These are phyloP conservation scores for Paramormyrops hopkinsi DNA, from an alignment of 2,797 vertebrate species.

Conservation along the genomic window DNA sequence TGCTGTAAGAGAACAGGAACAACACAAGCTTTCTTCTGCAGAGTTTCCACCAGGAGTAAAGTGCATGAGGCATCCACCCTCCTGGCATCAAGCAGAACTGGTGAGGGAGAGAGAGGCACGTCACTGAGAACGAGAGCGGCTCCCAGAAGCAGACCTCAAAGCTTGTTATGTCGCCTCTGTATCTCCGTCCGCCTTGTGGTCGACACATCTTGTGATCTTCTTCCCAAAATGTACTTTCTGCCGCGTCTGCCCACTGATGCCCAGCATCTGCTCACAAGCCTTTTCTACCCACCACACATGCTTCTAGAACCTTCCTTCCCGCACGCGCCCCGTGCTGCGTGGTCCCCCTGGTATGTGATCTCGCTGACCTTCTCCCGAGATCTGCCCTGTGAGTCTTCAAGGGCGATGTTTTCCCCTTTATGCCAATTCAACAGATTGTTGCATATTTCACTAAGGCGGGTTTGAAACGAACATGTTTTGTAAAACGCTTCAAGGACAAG, in stretches of 20 bases:
- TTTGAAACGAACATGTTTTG: neutral
- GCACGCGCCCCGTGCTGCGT: neutral
- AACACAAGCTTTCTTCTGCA: slow-evolving; percentile 12
- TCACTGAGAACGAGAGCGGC: neutral
- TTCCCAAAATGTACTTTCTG: neutral
- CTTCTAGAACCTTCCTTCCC: neutral
- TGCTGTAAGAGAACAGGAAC: neutral
- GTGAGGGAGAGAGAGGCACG: neutral
- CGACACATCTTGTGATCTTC: neutral
- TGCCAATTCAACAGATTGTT: neutral
- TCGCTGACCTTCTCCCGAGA: neutral
- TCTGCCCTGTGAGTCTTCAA: neutral
- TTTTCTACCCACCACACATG: neutral
- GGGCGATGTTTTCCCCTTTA: neutral
- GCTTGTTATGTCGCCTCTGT: neutral
- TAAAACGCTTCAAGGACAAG: neutral
- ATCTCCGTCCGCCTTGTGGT: neutral
- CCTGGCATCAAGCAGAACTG: neutral
- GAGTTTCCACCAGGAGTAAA: neutral
- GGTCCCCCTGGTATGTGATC: neutral
- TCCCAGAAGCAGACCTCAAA: neutral
- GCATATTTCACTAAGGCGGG: neutral
- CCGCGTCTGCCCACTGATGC: neutral
- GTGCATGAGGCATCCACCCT: neutral
- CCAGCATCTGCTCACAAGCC: neutral